These are phyloP conservation scores for Drosophila nr. medialis DNA, from an alignment of 2,888 invertebrate genomes.

Conservation along the genomic window DNA sequence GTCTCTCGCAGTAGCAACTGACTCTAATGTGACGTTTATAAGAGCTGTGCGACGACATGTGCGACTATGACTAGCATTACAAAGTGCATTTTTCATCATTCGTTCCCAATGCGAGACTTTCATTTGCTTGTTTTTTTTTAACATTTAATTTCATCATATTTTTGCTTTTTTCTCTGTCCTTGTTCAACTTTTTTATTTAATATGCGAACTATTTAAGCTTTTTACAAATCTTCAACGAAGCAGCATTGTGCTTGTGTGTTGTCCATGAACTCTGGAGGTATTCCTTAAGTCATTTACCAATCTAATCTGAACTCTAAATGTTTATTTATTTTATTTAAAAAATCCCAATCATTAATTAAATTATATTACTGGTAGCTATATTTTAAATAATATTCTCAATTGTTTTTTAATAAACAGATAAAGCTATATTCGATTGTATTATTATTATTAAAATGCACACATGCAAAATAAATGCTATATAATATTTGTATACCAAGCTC, in stretches of 20 bases:
- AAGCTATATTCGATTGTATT: too few relatives aligned
- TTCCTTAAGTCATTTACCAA: not conserved
- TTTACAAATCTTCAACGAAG: not conserved
- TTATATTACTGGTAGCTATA: not conserved
- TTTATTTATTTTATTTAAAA: not conserved
- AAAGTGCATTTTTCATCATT: constrained; percentile 76
- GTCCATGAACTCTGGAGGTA: not conserved
- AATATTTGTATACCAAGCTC: not conserved
- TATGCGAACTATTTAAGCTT: constrained; percentile 1
- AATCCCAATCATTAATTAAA: not conserved
- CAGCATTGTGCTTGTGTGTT: not conserved
- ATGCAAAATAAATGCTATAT: not conserved
- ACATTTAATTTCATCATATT: constrained; percentile 15
- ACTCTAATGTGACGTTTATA: constrained; percentile 79
- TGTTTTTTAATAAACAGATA: not conserved
- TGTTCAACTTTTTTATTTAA: not conserved
- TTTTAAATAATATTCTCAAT: not conserved
- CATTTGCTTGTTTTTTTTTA: constrained; percentile 12
- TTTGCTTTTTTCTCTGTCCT: not conserved
- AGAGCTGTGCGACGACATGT: constrained; percentile 69
- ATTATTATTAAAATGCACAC: not conserved
- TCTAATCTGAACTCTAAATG: not conserved
- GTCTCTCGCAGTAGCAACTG: constrained; percentile 49
- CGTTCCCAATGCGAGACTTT: constrained; percentile 32
- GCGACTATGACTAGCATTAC: constrained; percentile 70